These are phyloP conservation scores for Callocephalon fimbriatum DNA, from an alignment of 2,113 vertebrate genomes.

Conservation along the genomic window DNA sequence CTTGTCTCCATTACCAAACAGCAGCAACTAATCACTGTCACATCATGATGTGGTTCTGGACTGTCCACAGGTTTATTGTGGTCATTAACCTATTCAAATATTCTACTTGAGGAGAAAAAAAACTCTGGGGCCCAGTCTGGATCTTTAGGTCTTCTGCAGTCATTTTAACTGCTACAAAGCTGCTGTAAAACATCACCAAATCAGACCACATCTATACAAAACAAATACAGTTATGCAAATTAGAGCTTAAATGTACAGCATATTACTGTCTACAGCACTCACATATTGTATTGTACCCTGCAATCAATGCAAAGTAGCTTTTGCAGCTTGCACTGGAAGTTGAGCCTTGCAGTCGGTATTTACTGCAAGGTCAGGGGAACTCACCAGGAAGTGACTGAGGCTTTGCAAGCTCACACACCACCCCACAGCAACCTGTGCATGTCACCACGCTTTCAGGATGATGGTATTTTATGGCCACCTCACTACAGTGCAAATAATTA, in stretches of 20 bases:
- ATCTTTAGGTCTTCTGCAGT: not conserved
- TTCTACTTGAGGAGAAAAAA: conserved; percentile 16
- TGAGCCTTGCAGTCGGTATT: not conserved
- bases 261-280: not conserved
- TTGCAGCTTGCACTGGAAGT: not conserved
- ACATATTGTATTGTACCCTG: not conserved
- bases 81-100: conserved; percentile 60
- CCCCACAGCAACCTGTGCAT: not conserved
- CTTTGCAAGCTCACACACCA: not conserved
- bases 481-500: not conserved
- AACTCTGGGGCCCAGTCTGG: not conserved
- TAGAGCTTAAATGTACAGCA: not conserved
- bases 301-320: not conserved
- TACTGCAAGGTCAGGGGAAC: not conserved
- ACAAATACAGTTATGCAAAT: not conserved
- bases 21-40: conserved; percentile 69
- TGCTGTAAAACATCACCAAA: not conserved
- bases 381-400: not conserved
- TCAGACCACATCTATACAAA: not conserved
- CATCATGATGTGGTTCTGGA: conserved; percentile 53
- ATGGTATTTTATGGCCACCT: not conserved
- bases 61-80: conserved; percentile 60
- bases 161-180: not conserved
- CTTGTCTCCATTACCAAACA: conserved; percentile 62
- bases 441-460: not conserved